Conservation (phyloP, 2,888 invertebrate species). For the Mythimna loreyi region DNA sequence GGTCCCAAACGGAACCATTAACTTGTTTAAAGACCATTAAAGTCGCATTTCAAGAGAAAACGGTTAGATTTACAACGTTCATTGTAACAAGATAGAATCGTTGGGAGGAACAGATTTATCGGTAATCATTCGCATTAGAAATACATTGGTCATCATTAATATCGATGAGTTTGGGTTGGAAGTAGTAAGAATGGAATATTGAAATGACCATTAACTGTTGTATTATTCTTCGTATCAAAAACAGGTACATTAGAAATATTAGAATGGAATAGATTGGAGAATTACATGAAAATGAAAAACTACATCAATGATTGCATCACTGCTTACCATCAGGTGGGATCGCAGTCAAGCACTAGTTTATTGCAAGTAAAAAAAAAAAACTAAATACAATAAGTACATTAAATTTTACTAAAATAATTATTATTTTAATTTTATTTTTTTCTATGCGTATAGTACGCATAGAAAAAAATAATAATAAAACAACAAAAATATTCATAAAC, state of each 20-base stretch:
- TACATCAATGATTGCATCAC: too few relatives aligned
- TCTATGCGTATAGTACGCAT: too few relatives aligned
- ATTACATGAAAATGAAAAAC: not conserved
- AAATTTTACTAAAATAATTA: too few relatives aligned
- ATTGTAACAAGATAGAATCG: slow-evolving; percentile 55
- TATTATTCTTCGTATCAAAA: not conserved
- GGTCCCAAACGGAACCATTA: slow-evolving; percentile 53
- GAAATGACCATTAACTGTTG: not conserved
- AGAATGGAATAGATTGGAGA: not conserved
- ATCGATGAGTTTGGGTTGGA: slow-evolving; percentile 33
- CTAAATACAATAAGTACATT: too few relatives aligned
- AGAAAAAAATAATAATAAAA: too few relatives aligned
- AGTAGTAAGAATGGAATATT: slow-evolving; percentile 6
- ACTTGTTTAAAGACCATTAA: slow-evolving; percentile 59
- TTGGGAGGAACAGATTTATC: slow-evolving; percentile 41
- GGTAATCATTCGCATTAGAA: slow-evolving; percentile 31
- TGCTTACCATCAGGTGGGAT: too few relatives aligned
- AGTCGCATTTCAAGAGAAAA: slow-evolving; percentile 57
- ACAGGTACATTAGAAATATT: not conserved
- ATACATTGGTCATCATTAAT: slow-evolving; percentile 36
- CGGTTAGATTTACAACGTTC: slow-evolving; percentile 44
- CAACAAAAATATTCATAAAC: too few relatives aligned
- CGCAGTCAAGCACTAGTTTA: too few relatives aligned
- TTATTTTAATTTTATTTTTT: too few relatives aligned
- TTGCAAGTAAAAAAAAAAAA: too few relatives aligned